Conservation (phyloP, 2,797 vertebrate genomes). For the Neoniphon sammara region DNA sequence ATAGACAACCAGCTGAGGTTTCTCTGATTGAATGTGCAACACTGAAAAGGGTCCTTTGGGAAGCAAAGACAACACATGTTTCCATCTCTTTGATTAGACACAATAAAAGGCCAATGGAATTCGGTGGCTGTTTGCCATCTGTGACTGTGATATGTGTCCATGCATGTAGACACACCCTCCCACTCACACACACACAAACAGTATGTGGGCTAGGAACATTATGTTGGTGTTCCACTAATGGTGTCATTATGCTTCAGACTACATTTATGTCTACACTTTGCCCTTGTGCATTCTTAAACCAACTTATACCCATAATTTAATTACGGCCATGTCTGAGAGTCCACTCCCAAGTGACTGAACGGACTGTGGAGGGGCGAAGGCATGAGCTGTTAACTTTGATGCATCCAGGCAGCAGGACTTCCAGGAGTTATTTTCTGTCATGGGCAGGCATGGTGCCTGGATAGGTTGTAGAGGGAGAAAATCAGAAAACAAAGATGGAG, state of each 20-base stretch:
- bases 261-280: neutral
- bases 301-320: slow-evolving; percentile 1
- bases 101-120: slow-evolving; percentile 5
- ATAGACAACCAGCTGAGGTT: neutral
- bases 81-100: slow-evolving; percentile 20
- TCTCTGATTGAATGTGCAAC: neutral
- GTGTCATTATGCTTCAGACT: neutral
- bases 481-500: neutral
- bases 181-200: neutral
- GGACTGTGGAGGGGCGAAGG: too few species aligned
- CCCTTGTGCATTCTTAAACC: neutral
- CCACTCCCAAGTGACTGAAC: neutral
- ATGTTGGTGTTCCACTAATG: neutral
- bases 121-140: slow-evolving; percentile 17
- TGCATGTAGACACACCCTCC: neutral
- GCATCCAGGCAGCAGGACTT: neutral
- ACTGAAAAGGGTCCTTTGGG: slow-evolving; percentile 6
- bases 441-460: neutral
- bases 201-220: neutral
- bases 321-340: neutral
- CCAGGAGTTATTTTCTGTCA: neutral
- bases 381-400: neutral
- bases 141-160: neutral
- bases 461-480: neutral
- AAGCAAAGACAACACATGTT: slow-evolving; percentile 10